Evolutionary conservation across 2,113 vertebrate species (phyloP).

Genomic region (Lepus timidus): DNA sequence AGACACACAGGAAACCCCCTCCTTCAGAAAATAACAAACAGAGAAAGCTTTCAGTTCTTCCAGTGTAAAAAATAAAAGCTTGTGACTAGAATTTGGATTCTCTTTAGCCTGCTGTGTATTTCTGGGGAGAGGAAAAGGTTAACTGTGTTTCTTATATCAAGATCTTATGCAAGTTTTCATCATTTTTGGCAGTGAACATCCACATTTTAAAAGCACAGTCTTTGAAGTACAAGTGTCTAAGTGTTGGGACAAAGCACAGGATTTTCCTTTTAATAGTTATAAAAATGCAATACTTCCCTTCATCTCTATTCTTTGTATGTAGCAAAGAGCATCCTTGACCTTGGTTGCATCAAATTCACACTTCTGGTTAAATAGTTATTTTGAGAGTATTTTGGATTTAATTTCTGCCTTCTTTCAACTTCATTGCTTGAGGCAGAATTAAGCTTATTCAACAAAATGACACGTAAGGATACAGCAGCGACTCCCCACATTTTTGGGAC

Average conservation of each 20-base stretch:
- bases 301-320: not conserved
- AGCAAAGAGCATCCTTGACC: not conserved
- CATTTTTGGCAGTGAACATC: constrained; percentile 51
- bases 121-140: constrained; percentile 80
- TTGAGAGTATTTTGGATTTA: constrained; percentile 52
- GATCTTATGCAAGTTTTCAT: constrained; percentile 31
- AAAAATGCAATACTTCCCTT: constrained; percentile 12
- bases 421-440: constrained; percentile 39
- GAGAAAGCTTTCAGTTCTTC: constrained; percentile 81
- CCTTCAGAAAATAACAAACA: constrained; percentile 82
- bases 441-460: constrained; percentile 34
- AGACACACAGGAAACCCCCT: constrained; percentile 82
- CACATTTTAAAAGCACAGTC: constrained; percentile 62
- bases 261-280: constrained; percentile 48
- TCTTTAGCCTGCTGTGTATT: constrained; percentile 73
- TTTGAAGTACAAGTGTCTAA: constrained; percentile 56
- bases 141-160: constrained; percentile 61
- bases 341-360: not conserved
- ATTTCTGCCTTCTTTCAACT: constrained; percentile 40
- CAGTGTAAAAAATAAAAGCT: constrained; percentile 78
- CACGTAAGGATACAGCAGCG: not conserved
- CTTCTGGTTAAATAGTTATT: constrained; percentile 23
- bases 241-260: constrained; percentile 35
- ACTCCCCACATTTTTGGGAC: not conserved
- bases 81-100: constrained; percentile 80